Evolutionary conservation across 2,888 invertebrate genomes (phyloP), one percentile per base, ranked within the genome.

Genomic region (Tipula unca): DNA sequence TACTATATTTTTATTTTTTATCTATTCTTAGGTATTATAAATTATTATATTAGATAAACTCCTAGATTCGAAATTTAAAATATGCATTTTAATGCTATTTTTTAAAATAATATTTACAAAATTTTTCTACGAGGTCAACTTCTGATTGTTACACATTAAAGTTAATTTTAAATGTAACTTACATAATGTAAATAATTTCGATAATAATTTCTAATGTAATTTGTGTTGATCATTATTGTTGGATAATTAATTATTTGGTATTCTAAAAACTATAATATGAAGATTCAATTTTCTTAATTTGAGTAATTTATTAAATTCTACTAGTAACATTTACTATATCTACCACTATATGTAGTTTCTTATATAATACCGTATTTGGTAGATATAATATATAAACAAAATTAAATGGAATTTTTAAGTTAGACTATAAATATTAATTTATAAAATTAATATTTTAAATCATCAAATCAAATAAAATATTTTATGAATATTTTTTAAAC

Each of bases 1-100:
- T 69, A 25, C 25, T 69, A 69, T 69, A 69, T 8, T 25, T 69
- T 69, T 69, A 10, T 69, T 69, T 48, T 69, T 69, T 20, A 69
- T 69, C 69, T 69, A 69, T 69, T 69, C 69, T 69, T 69, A 69
- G 69, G 69, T 69, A 69, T 69, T 69, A 69, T 69, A 69, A 69
- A 69, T 69, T 69, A 69, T 69, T 69, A 69, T 69, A 69, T 69
- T 69, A 69, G 69, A 69, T 25, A 69, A 25, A 69, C 4, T 25
- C 25, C 25, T 69, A 69, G 69, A 69, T 69, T 69, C 25, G 69
- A 69, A 20, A 69, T 25, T 69, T 69, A 25, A 69, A 69, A 69
- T 69, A 69, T 69, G 69, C 25, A 69, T 48, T 48, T 69, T 69
- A 69, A 69, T 69, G 69, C 69, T 1, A 69, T 20, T 69, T 17